These are phyloP conservation scores for Drosophila longiperda DNA, from an alignment of 2,888 invertebrate genomes.

Conservation along the genomic window DNA sequence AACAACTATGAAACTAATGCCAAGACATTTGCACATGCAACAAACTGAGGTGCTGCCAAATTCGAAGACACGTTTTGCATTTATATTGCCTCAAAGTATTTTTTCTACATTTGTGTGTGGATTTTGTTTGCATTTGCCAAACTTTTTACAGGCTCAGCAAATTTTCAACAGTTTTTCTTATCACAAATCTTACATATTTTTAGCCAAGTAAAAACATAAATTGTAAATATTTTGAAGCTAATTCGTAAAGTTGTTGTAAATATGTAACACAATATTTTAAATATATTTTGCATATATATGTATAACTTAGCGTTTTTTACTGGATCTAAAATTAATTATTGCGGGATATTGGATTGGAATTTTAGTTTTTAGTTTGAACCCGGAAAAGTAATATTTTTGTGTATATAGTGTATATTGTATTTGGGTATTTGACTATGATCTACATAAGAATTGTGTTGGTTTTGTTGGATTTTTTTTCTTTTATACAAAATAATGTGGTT, in stretches of 20 bases:
- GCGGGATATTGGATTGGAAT: neutral
- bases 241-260: neutral
- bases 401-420: constrained; percentile 10
- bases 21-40: neutral
- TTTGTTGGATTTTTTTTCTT: constrained; percentile 11
- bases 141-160: neutral
- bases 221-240: neutral
- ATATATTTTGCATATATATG: neutral
- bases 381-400: neutral
- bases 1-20: constrained; percentile 2
- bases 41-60: constrained; percentile 2
- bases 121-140: neutral
- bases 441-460: constrained; percentile 17
- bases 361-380: neutral
- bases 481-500: constrained; percentile 50
- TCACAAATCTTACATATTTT: neutral
- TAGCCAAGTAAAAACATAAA: neutral
- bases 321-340: constrained; percentile 5
- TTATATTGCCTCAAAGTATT: neutral
- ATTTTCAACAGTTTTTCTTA: neutral
- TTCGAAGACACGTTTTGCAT: neutral
- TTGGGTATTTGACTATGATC: constrained; percentile 25
- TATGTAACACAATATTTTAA: neutral
- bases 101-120: neutral
- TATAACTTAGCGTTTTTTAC: neutral